Percentiles rank a stretch among this genome's conserved stretches.
These are phyloP conservation scores for Naso thynnoides DNA, from an alignment of 2,797 vertebrate genomes.

Conservation along the genomic window DNA sequence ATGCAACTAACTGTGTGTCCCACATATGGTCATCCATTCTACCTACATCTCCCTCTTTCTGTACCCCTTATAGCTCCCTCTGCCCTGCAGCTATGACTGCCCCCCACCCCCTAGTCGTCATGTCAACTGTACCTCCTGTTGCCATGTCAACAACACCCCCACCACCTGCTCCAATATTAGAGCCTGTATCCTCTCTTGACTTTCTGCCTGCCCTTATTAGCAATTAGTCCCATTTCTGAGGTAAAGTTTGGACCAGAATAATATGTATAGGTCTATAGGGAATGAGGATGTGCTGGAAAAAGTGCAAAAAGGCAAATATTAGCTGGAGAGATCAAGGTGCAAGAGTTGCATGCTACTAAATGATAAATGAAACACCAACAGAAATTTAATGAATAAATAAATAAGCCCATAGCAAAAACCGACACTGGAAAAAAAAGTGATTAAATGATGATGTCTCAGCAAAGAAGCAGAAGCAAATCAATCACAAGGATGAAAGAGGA, in stretches of 20 bases:
- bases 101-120: slow-evolving; percentile 56
- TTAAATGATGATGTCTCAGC: slow-evolving; percentile 59
- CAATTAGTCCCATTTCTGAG: slow-evolving; percentile 63
- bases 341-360: slow-evolving; percentile 59
- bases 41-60: slow-evolving; percentile 23
- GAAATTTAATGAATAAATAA: slow-evolving; percentile 78
- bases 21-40: slow-evolving; percentile 66
- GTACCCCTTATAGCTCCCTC: slow-evolving; percentile 43
- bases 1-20: slow-evolving; percentile 68
- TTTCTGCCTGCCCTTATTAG: slow-evolving; percentile 69
- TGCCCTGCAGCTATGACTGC: slow-evolving; percentile 45
- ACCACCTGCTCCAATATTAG: slow-evolving; percentile 78
- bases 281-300: slow-evolving; percentile 41
- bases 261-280: slow-evolving; percentile 38
- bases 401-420: slow-evolving; percentile 49
- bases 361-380: slow-evolving; percentile 71
- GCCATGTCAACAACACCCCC: slow-evolving; percentile 79
- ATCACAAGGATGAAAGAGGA: slow-evolving; percentile 39
- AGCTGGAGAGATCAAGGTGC: slow-evolving; percentile 41
- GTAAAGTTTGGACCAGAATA: slow-evolving; percentile 65
- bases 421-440: slow-evolving; percentile 37
- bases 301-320: slow-evolving; percentile 58
- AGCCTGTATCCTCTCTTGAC: slow-evolving; percentile 56
- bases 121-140: slow-evolving; percentile 78
- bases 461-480: slow-evolving; percentile 53